Evolutionary conservation across 2,888 invertebrate genomes (phyloP).

Genomic region (Drosophila mercatorum): DNA sequence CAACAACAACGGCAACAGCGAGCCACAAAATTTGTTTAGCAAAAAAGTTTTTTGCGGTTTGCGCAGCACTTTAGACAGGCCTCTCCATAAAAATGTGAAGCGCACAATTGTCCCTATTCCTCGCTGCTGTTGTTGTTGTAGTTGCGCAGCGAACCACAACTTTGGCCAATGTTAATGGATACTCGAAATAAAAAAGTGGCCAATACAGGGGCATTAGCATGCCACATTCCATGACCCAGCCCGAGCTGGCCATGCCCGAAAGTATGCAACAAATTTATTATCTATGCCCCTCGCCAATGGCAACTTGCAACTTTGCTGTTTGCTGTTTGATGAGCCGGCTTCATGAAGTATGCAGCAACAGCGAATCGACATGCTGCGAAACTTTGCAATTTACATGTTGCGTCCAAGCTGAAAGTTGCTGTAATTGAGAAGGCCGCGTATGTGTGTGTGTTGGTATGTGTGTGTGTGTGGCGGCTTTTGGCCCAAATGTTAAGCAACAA

Average conservation of each 20-base stretch:
- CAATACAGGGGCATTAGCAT: conserved; percentile 22
- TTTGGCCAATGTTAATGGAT: conserved; percentile 36
- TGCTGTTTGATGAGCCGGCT: conserved; percentile 14
- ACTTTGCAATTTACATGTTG: conserved; percentile 58
- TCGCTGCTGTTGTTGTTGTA: conserved; percentile 11
- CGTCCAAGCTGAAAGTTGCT: conserved; percentile 40
- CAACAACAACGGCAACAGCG: conserved; percentile 12
- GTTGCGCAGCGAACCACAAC: conserved; percentile 59
- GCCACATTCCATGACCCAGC: background rate
- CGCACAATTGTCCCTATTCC: conserved; percentile 34
- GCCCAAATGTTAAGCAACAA: conserved; percentile 61
- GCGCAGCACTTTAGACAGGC: conserved; percentile 50
- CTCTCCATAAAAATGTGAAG: conserved; percentile 62
- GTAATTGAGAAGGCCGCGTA: conserved; percentile 40
- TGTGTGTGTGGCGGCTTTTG: conserved; percentile 3
- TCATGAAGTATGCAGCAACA: conserved; percentile 29
- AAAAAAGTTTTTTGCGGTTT: conserved; percentile 66
- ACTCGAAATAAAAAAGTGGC: conserved; percentile 6
- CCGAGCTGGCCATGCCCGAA: background rate
- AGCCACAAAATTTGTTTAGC: conserved; percentile 59
- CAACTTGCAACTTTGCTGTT: conserved; percentile 34
- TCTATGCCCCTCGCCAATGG: conserved; percentile 7
- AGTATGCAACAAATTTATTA: conserved; percentile 43
- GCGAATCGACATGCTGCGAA: conserved; percentile 27
- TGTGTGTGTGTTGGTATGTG: conserved; percentile 16